Evolutionary conservation across 2,888 invertebrate genomes (phyloP).

Genomic region (Erpobdella octoculata): DNA sequence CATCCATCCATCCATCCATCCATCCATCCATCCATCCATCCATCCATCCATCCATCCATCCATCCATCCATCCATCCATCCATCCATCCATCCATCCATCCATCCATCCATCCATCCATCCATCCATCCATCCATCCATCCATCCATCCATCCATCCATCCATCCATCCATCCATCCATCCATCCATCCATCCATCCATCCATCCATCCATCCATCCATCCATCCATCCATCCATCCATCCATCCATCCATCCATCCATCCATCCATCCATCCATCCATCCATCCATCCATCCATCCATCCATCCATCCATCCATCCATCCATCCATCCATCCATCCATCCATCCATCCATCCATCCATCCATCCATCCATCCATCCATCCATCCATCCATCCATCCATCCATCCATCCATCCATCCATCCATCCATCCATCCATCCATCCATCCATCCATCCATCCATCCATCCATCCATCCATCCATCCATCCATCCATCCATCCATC

Average conservation of each 20-base stretch:
- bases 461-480: conserved; percentile 10
- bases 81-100: conserved; percentile 2
- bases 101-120: conserved; percentile 2
- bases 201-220: conserved; percentile 2
- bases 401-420: no score
- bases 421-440: no score
- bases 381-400: no score
- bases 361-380: no score
- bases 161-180: conserved; percentile 2
- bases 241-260: conserved; percentile 2
- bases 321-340: no score
- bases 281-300: conserved; percentile 2
- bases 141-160: conserved; percentile 2
- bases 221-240: conserved; percentile 2
- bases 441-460: background rate
- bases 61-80: conserved; percentile 2
- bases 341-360: no score
- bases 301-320: no score
- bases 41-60: conserved; percentile 2
- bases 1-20: conserved; percentile 2
- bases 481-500: background rate
- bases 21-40: conserved; percentile 2
- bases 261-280: conserved; percentile 2
- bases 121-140: conserved; percentile 2
- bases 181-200: conserved; percentile 2